Evolutionary conservation across 2,113 vertebrate species (phyloP), one percentile per base, ranked within the genome.

Genomic region (Stictonetta naevosa): DNA sequence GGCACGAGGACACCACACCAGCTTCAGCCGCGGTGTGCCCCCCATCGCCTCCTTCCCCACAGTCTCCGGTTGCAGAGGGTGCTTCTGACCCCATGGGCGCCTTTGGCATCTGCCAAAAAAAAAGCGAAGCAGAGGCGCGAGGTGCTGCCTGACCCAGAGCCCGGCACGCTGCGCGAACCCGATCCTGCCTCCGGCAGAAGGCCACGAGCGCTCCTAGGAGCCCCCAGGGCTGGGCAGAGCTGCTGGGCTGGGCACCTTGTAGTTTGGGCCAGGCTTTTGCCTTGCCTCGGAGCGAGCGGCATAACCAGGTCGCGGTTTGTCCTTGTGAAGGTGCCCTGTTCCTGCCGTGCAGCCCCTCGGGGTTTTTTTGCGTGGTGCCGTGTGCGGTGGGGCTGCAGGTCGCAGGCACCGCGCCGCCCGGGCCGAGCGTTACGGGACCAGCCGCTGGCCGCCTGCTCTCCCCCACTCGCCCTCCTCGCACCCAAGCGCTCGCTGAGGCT

Each of bases 91-190:
- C 34, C 19, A 10, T 8, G 3, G 40, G 25, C 20, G 10, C 38
- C 21, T 36, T n/a, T 58, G 63, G n/a, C 38, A 83, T 16, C 7
- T 12, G 1, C 46, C 10, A 21, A 48, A 48, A 48, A 10, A 46
- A 46, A 44, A 23, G 38, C 34, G 36, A 46, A 83, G 34, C 34
- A 0, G 0, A 46, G 56, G 21, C 3, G 6, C 33, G 4, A 46
- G 11, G 64, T 6, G 42, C 64, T 25, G 19, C 5, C 36, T 42
- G 75, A 12, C 23, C 13, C 3, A 59, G 76, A 23, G 42, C 58
- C 33, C 0, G 44, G 19, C 19, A 23, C 3, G 0, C 60, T 0
- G 3, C 48, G 60, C 34, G 50, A 46, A 42, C n/a, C 25, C 10
- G 0, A n/a, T 53, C 81, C 25, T 56, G 60, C 38, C 13, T 22